Percentiles rank a stretch among this genome's conserved stretches.
These are phyloP conservation scores for Tachypleus tridentatus DNA, from an alignment of 1,140 invertebrate species.

Conservation along the genomic window DNA sequence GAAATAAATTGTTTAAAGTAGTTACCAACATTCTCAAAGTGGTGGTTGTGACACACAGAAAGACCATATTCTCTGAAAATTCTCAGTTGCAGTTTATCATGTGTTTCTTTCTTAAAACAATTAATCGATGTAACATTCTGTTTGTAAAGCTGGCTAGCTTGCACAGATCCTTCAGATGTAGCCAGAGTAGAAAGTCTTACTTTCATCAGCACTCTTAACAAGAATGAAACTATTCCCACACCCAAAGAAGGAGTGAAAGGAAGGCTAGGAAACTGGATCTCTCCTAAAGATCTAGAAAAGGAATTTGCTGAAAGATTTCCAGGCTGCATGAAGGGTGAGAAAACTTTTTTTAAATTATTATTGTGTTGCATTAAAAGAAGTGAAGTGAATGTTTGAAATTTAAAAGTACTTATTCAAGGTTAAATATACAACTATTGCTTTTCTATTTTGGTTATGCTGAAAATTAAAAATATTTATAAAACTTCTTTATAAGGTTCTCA, in stretches of 20 bases:
- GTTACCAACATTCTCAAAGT: too few relatives aligned
- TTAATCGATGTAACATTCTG: conserved; percentile 5
- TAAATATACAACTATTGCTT: too few relatives aligned
- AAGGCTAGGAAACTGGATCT: conserved; percentile 87
- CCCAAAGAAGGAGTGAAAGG: conserved; percentile 58
- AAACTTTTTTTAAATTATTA: background rate
- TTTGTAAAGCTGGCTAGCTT: conserved; percentile 64
- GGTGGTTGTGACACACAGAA: too few relatives aligned
- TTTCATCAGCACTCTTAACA: conserved; percentile 75
- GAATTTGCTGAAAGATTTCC: conserved; percentile 79
- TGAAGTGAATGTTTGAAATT: too few relatives aligned
- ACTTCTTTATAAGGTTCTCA: too few relatives aligned
- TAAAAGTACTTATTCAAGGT: too few relatives aligned
- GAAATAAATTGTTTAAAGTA: too few relatives aligned
- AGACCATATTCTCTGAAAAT: too few relatives aligned
- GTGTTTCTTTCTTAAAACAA: too few relatives aligned
- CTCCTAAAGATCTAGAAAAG: conserved; percentile 62
- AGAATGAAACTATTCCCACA: conserved; percentile 67
- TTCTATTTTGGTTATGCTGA: too few relatives aligned
- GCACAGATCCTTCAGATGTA: conserved; percentile 92
- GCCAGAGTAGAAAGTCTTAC: conserved; percentile 92
- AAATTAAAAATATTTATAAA: too few relatives aligned
- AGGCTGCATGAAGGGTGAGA: conserved; percentile 78
- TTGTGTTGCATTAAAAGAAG: background rate
- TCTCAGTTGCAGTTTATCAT: too few relatives aligned